A percentile compares a stretch with the other conserved stretches of the same genome.
Conservation (phyloP, 1,140 invertebrate species). For the Batillaria attramentaria region DNA sequence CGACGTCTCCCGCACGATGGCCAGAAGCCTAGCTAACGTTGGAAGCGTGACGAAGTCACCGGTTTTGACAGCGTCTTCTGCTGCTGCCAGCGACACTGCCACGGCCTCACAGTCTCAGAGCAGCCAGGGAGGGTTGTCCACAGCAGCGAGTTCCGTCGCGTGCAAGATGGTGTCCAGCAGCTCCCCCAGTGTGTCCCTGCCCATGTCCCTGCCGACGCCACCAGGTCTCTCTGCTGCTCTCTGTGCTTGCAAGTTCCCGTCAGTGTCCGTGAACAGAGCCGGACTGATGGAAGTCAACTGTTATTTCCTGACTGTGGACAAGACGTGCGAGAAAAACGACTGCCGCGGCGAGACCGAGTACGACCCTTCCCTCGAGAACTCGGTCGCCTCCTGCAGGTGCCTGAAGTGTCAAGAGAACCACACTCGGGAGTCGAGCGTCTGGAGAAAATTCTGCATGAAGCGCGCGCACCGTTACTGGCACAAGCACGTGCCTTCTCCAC, state of each 20-base stretch:
- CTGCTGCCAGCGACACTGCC: too few species aligned
- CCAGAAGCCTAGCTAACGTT: too few species aligned
- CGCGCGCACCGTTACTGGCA: conserved; percentile 6
- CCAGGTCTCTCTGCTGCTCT: neutral
- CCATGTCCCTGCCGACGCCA: neutral
- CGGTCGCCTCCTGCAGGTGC: neutral
- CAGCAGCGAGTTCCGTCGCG: neutral
- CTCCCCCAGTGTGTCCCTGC: neutral
- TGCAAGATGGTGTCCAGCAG: neutral
- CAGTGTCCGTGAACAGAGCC: neutral
- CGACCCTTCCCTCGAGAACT: neutral
- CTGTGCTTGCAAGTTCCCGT: neutral
- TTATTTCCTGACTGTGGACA: conserved; percentile 17
- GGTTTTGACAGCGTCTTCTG: too few species aligned
- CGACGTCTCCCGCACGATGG: too few species aligned
- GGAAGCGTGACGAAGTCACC: too few species aligned
- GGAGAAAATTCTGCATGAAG: neutral
- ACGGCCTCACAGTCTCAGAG: too few species aligned
- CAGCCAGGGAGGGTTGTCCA: too few species aligned
- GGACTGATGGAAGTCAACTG: neutral
- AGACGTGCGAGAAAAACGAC: conserved; percentile 3
- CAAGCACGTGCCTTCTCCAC: neutral
- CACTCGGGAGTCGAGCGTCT: neutral
- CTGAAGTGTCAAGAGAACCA: neutral
- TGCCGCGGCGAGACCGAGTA: neutral